Conservation (phyloP, 2,888 invertebrate species). For the Aphodius sticticus region DNA sequence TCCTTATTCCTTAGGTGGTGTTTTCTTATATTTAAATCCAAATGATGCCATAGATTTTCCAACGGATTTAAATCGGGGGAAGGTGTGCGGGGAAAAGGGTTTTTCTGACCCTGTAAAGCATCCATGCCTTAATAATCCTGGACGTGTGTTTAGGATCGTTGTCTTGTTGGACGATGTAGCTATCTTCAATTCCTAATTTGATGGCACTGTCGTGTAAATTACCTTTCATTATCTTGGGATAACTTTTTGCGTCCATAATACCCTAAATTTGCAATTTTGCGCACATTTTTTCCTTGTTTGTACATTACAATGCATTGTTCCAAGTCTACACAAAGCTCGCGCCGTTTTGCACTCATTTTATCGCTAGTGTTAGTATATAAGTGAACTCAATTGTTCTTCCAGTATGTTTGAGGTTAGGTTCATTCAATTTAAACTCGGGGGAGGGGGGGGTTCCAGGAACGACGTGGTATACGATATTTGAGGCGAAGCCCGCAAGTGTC, state of each 20-base stretch:
- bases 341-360: no score
- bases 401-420: no score
- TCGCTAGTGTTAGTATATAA: no score
- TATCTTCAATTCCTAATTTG: constrained; percentile 4
- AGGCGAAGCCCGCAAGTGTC: no score
- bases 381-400: no score
- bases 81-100: no score
- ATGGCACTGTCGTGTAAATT: constrained; percentile 10
- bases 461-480: no score
- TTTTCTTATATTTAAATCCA: not conserved
- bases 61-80: no score
- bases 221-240: constrained; percentile 16
- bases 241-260: no score
- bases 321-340: not conserved
- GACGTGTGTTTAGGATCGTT: constrained; percentile 17
- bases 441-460: no score
- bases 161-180: constrained; percentile 13
- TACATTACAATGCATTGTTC: constrained; percentile 10
- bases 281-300: constrained; percentile 13
- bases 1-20: not conserved
- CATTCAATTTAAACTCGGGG: no score
- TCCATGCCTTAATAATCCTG: constrained; percentile 9
- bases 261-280: constrained; percentile 6
- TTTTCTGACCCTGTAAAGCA: not conserved
- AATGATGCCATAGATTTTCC: no score